phyloP scores from a whole-genome alignment of 1,140 invertebrate species.

The Bombyx mandarina region DNA sequence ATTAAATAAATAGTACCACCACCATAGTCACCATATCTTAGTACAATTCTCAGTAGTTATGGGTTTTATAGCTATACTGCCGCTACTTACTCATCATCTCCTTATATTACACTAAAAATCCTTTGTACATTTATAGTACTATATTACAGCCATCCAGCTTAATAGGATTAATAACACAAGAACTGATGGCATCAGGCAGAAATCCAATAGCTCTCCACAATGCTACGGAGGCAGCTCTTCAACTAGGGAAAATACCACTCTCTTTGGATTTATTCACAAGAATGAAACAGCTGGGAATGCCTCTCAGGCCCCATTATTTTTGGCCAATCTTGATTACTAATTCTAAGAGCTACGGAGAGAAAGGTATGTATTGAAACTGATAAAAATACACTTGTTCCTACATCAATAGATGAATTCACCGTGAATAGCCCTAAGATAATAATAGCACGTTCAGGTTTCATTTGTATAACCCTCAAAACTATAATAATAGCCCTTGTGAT shows the following conservation, averaged over 20 bases:
- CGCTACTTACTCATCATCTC: no score
- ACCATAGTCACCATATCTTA: no score
- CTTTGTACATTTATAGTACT: no score
- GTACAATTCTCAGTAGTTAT: no score
- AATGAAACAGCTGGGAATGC: conserved; percentile 61
- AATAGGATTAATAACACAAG: conserved; percentile 45
- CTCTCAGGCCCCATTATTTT: conserved; percentile 72
- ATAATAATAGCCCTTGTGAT: no score
- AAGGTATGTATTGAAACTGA: conserved; percentile 35
- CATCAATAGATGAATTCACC: no score
- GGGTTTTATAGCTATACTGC: no score
- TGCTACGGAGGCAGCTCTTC: conserved; percentile 52
- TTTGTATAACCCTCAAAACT: no score
- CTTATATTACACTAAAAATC: not conserved
- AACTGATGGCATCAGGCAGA: conserved; percentile 46
- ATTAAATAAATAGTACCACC: no score
- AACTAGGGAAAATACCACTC: conserved; percentile 43
- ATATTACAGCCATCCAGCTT: conserved; percentile 43
- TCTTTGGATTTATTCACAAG: conserved; percentile 61
- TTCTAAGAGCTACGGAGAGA: conserved; percentile 55
- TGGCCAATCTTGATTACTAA: conserved; percentile 68
- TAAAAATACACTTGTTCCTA: not conserved
- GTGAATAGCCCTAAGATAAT: no score
- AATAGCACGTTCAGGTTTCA: no score
- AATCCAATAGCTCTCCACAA: conserved; percentile 51